phyloP scores from a whole-genome alignment of 1,140 invertebrate genomes.

The Drosophila funebris region DNA sequence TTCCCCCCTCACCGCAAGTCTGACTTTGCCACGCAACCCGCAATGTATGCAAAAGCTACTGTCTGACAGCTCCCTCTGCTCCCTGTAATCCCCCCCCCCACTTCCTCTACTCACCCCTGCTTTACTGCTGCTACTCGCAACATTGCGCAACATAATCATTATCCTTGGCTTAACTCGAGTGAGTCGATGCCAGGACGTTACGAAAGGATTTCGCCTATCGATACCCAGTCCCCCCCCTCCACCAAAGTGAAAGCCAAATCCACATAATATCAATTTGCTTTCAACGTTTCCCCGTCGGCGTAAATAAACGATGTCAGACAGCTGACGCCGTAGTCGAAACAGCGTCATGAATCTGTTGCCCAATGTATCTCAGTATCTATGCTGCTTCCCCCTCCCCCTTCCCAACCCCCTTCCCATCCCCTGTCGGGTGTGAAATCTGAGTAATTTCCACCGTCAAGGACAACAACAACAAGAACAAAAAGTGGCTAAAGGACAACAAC shows the following conservation, averaged over 20 bases:
- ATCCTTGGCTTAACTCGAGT: slow-evolving; percentile 77
- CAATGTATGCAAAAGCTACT: slow-evolving; percentile 37
- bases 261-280: slow-evolving; percentile 82
- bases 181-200: slow-evolving; percentile 37
- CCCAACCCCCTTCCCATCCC: not conserved
- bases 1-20: not conserved
- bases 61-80: not conserved
- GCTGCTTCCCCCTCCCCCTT: not conserved
- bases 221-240: slow-evolving; percentile 36
- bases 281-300: slow-evolving; percentile 68
- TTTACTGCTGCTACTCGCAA: no score
- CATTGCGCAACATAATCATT: slow-evolving; percentile 81
- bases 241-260: slow-evolving; percentile 78
- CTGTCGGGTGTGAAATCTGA: slow-evolving; percentile 42
- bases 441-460: slow-evolving; percentile 31
- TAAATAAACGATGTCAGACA: slow-evolving; percentile 71
- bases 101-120: no score
- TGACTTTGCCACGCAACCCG: slow-evolving; percentile 1
- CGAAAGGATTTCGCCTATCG: slow-evolving; percentile 78
- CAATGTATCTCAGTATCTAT: slow-evolving; percentile 22
- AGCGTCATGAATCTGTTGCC: slow-evolving; percentile 35
- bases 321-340: slow-evolving; percentile 23
- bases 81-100: not conserved
- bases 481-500: not conserved
- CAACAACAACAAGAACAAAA: not conserved